Base-by-base conservation (phyloP, 2,888 invertebrate genomes). In the Callimorpha dominula region DNA sequence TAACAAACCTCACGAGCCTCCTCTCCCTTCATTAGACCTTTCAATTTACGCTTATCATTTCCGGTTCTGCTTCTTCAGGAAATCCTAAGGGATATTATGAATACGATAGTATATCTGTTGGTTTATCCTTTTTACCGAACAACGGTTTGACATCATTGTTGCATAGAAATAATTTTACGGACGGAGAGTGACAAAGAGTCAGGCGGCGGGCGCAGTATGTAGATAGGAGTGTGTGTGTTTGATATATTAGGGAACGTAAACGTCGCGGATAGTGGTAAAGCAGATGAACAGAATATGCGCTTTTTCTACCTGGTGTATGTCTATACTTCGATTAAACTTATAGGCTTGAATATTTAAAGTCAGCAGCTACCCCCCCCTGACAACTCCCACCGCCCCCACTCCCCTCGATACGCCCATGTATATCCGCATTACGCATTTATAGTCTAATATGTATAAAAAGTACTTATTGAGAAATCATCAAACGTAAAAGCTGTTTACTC, bases 401-500 rank as follows among this genome's bases (percentile, higher is more conserved):
- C 2, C 31, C 31, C 31, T 31, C 1, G 31, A 2, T 31, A 31
- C 1, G 31, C 31, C 31, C 31, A 43, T 43, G 8, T 43, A 43
- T 43, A 43, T 9, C 0, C 43, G 43, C 9, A 43, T 43, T 6
- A 8, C 43, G 43, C 9, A 43, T 43, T 6, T 43, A 43, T 31
- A 31, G 31, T 31, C 43, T 43, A 43, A 43, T 43, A 43, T 8
- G 6, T 8, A 4, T 8, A n/a, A 54, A n/a, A n/a, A 52, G 17
- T 52, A 17, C 7, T 8, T 52, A n/a, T 52, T n/a, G 8, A 20
- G 11, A 9, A 54, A 57, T 12, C 57, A 20, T 57, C 4, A 57
- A 12, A 57, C 20, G 20, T 20, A 57, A 12, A 68, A 57, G 17
- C 17, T 72, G 73, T 79, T 82, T 70, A 76, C 74, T 67, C 65